Evolutionary conservation across 1,140 invertebrate genomes (phyloP).

Genomic region (Camponotus floridanus): DNA sequence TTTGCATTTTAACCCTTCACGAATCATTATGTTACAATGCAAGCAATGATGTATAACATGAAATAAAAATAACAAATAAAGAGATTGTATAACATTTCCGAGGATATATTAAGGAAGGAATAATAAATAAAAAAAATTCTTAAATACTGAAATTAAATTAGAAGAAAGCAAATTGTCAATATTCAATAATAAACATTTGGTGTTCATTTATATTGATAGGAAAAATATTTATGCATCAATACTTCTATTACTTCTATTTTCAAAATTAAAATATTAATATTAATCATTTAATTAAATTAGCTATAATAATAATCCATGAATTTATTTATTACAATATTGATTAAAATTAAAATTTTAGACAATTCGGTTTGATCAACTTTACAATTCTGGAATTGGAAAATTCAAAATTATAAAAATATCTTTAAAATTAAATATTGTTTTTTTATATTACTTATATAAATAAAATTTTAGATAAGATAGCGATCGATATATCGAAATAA

Average conservation of each 20-base stretch:
- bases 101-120: neutral
- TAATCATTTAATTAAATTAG: slow-evolving; percentile 11
- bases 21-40: neutral
- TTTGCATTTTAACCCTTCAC: slow-evolving; percentile 16
- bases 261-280: neutral
- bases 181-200: too few species aligned
- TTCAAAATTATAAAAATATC: slow-evolving; percentile 5
- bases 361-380: neutral
- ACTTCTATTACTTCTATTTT: neutral
- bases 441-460: neutral
- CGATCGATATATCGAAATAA: neutral
- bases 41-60: neutral
- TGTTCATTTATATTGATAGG: neutral
- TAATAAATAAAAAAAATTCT: too few species aligned
- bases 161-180: too few species aligned
- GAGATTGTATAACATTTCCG: neutral
- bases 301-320: neutral
- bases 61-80: slow-evolving; percentile 8
- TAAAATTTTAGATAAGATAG: slow-evolving; percentile 19
- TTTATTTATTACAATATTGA: neutral
- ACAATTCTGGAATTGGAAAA: neutral
- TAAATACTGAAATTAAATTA: too few species aligned
- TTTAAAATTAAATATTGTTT: slow-evolving; percentile 2
- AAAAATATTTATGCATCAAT: neutral
- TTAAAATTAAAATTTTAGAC: neutral